phyloP scores from a whole-genome alignment of 1,140 invertebrate species.

The Uloborus diversus region DNA sequence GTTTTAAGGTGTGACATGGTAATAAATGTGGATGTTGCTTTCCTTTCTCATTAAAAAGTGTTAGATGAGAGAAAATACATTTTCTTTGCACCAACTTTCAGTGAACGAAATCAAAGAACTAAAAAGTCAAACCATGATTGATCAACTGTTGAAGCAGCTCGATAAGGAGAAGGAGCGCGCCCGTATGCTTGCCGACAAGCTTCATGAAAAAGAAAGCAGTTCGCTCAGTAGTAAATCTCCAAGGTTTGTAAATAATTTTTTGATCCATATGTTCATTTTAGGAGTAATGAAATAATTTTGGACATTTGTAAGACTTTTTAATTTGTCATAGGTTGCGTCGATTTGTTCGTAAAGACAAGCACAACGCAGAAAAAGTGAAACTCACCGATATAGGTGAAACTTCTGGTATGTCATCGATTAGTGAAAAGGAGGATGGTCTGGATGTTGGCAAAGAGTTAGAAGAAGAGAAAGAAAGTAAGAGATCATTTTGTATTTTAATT shows the following conservation, averaged over 20 bases:
- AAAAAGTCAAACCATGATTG: constrained; percentile 34
- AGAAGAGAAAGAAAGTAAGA: constrained; percentile 39
- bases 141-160: constrained; percentile 53
- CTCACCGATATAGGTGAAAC: constrained; percentile 40
- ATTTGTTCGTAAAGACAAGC: constrained; percentile 57
- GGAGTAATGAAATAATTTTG: not conserved
- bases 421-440: constrained; percentile 46
- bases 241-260: constrained; percentile 19
- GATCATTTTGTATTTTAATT: not conserved
- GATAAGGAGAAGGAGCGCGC: constrained; percentile 52
- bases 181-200: constrained; percentile 38
- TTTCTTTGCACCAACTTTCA: too few relatives aligned
- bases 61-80: too few relatives aligned
- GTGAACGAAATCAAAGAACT: constrained; percentile 50
- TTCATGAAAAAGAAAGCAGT: constrained; percentile 53
- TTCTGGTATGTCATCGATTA: constrained; percentile 19
- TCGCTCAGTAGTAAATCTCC: constrained; percentile 51
- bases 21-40: too few relatives aligned
- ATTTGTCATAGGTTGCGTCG: constrained; percentile 40
- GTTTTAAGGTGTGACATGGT: too few relatives aligned
- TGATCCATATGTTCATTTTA: not conserved
- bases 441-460: constrained; percentile 34
- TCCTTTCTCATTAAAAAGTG: too few relatives aligned
- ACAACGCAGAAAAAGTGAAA: constrained; percentile 32
- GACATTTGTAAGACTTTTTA: not conserved